These are phyloP conservation scores for Raja brachyura DNA, from an alignment of 2,113 vertebrate species.

Conservation along the genomic window DNA sequence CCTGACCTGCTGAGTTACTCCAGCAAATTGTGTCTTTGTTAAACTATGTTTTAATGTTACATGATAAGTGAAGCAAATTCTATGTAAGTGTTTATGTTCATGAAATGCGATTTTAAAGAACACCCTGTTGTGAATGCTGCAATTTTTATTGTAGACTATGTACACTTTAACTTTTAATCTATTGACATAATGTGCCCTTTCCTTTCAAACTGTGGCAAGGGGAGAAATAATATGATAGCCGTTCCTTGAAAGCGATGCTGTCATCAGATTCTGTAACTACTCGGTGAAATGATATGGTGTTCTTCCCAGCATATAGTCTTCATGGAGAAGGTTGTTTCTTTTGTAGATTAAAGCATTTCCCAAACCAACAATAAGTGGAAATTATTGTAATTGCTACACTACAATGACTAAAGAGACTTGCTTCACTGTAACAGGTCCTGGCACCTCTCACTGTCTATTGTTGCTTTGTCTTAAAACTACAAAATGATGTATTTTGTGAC, in stretches of 20 bases:
- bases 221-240: not conserved
- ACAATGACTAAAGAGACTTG: not conserved
- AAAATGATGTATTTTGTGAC: not conserved
- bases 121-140: not conserved
- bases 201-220: not conserved
- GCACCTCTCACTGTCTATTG: not conserved
- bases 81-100: not conserved
- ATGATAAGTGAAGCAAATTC: no score
- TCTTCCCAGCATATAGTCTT: not conserved
- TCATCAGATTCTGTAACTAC: conserved; percentile 13
- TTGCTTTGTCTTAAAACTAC: not conserved
- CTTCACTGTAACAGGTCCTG: not conserved
- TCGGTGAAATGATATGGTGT: not conserved
- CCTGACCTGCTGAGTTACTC: no score
- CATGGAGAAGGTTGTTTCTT: not conserved
- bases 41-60: no score
- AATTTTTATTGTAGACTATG: not conserved
- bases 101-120: not conserved
- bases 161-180: not conserved
- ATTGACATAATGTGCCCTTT: no score
- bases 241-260: not conserved
- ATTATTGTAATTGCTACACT: not conserved
- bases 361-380: conserved; percentile 25
- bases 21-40: no score
- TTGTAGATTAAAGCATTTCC: conserved; percentile 22